Percentiles rank a stretch among this genome's conserved stretches.
Evolutionary conservation across 2,797 vertebrate species (phyloP).

Genomic region (Lutjanus argentimaculatus): DNA sequence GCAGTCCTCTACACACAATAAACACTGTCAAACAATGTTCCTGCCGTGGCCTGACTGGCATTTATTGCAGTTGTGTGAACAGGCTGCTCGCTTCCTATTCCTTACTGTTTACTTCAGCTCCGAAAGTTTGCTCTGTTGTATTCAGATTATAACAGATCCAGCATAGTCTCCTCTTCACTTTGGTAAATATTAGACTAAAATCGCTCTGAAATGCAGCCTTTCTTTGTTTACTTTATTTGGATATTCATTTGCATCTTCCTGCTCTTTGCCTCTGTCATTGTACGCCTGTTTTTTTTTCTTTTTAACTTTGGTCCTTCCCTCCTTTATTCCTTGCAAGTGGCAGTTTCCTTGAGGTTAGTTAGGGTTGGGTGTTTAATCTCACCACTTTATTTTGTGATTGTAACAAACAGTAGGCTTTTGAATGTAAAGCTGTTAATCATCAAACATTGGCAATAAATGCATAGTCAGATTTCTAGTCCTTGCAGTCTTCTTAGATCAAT

Average conservation of each 20-base stretch:
- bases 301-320: background rate
- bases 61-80: conserved; percentile 28
- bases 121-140: background rate
- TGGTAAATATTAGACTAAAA: background rate
- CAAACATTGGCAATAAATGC: background rate
- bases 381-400: background rate
- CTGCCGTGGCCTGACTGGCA: background rate
- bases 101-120: background rate
- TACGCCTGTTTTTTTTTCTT: background rate
- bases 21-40: conserved; percentile 12
- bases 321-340: background rate
- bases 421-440: background rate
- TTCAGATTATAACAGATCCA: background rate
- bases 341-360: background rate
- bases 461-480: background rate
- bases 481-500: background rate
- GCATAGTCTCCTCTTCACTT: background rate
- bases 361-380: background rate
- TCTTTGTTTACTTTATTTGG: conserved; percentile 5
- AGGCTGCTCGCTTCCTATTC: background rate
- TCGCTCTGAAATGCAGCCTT: background rate
- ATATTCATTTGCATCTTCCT: background rate
- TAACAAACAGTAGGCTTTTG: background rate
- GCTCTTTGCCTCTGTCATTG: background rate
- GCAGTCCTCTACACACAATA: conserved; percentile 1